phyloP scores from a whole-genome alignment of 37 sponge, comb jelly and placozoan species.

The Mnemiopsis leidyi region DNA sequence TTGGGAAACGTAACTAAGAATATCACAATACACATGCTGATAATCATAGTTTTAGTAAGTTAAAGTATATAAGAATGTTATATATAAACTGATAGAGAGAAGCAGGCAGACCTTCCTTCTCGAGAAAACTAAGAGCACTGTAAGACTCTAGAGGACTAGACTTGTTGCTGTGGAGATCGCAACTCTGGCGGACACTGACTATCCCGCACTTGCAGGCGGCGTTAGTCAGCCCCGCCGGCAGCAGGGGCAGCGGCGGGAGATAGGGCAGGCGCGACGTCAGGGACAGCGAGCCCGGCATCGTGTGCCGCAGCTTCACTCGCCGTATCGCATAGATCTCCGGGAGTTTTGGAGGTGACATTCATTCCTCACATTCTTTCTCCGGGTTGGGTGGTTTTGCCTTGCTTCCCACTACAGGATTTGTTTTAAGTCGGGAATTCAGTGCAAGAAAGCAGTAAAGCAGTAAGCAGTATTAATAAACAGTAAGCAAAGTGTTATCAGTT shows the following conservation, averaged over 20 bases:
- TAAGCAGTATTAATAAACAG: no score
- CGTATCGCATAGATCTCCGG: constrained; percentile 20
- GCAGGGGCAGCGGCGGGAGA: not conserved
- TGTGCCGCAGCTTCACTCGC: not conserved
- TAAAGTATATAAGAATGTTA: no score
- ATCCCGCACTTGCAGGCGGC: not conserved
- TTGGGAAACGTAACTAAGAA: no score
- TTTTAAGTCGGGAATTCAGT: no score
- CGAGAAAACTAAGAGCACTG: not conserved
- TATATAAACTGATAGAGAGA: no score
- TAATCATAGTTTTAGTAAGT: no score
- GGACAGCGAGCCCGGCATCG: not conserved
- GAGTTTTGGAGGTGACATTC: not conserved
- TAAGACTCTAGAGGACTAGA: not conserved
- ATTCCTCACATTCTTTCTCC: not conserved
- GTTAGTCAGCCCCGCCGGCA: not conserved
- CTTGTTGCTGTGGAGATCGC: not conserved
- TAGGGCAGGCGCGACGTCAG: not conserved
- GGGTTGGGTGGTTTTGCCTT: no score
- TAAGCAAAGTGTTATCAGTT: no score
- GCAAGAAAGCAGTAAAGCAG: no score
- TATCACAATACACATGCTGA: no score
- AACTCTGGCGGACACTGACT: not conserved
- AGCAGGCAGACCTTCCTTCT: not conserved
- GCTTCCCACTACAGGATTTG: no score